Evolutionary conservation across 2,113 vertebrate genomes (phyloP), one percentile per base, ranked within the genome.

Genomic region (Podiceps cristatus): DNA sequence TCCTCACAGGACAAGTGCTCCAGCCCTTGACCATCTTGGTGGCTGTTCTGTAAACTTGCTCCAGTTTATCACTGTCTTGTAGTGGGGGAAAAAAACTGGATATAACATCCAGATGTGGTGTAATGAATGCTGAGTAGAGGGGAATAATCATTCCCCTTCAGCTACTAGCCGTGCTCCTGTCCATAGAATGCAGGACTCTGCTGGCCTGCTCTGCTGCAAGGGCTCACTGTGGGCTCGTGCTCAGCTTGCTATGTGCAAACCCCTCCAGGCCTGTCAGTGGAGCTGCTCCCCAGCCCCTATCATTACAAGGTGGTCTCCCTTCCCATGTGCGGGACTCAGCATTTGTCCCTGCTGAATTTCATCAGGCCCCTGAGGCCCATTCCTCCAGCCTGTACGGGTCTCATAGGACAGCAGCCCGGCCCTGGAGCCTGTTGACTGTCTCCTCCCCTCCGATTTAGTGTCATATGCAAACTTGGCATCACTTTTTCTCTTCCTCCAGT

Each of bases 271-370:
- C 18, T 4, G 53, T 69, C 18, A 58, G 24, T 9, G 50, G 17
- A 74, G 6, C 17, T 55, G 17, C 4, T 92, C 64, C 33, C 15
- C 28, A 56, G 8, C 1, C 3, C 2, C 0, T 29, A 24, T 4
- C 9, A 11, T 33, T 52, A 24, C 15, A 31, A 80, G 5, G 50
- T 9, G 6, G 25, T 81, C 16, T 74, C 16, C 19, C 17, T 59
- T 86, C 24, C 25, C 5, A 7, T 4, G 6, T 18, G 15, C 47
- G n/a, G 28, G 5, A 29, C 60, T 62, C n/a, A 33, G 18, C 13
- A 55, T 75, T 44, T 45, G 13, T 49, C 28, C 44, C 50, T 67
- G 82, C 3, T 29, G 35, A 64, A 56, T 69, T 44, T 56, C n/a
- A 24, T 56, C 22, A 50, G 28, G 13, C 1, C 9, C 4, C 13